A percentile compares a stretch with the other conserved stretches of the same genome.
Conservation (phyloP, 2,888 invertebrate species). For the Drosophila lutescens region DNA sequence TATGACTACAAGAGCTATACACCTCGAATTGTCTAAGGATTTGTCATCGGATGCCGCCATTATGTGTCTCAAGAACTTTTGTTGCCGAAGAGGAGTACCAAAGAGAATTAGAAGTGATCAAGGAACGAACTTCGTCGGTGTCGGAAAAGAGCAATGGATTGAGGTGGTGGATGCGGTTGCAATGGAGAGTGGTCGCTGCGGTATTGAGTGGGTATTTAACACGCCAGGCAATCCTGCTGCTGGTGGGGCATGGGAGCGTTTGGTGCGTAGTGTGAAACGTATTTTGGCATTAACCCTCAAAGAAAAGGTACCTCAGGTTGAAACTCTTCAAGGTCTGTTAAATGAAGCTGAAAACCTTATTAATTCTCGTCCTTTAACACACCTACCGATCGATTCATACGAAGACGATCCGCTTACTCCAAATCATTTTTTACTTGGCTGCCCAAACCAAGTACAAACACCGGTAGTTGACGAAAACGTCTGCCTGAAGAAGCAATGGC, state of each 20-base stretch:
- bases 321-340: too few species aligned
- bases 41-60: not conserved
- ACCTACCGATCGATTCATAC: not conserved
- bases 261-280: not conserved
- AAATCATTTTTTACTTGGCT: not conserved
- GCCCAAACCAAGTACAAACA: not conserved
- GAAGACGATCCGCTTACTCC: not conserved
- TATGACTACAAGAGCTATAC: not conserved
- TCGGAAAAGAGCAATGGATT: not conserved
- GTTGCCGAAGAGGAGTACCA: not conserved
- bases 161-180: not conserved
- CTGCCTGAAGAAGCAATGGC: not conserved
- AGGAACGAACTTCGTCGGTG: not conserved
- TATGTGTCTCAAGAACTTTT: not conserved
- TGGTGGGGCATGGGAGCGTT: not conserved
- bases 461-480: not conserved
- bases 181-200: not conserved
- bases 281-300: too few species aligned
- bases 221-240: not conserved
- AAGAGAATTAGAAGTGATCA: not conserved
- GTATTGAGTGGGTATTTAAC: not conserved
- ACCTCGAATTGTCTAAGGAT: not conserved
- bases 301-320: too few species aligned
- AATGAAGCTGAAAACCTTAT: too few species aligned
- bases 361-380: too few species aligned